Evolutionary conservation across 1,140 invertebrate genomes (phyloP), one percentile per base, ranked within the genome.

Genomic region (Seison nebaliae): DNA sequence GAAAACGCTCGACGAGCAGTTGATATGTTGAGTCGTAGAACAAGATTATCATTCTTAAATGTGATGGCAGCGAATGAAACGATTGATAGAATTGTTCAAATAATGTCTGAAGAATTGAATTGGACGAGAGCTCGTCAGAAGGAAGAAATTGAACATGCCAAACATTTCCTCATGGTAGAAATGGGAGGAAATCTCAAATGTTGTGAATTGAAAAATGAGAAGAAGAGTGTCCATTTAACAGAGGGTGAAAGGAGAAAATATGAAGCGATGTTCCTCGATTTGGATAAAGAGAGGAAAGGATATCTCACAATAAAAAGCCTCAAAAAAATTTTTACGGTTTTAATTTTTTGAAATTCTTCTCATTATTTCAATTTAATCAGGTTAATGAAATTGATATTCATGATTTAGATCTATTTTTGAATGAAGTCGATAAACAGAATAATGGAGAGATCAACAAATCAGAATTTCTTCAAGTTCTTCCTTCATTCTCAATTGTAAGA

Each of bases 1-100:
- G 88, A 98, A 60, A 96, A 96, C 55, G 91, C 88, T 6, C 75
- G 76, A 53, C 79, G 78, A 0, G 80, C 84, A 1, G 71, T 93
- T 17, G 91, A 98, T 56, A 79, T 98, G 65, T 76, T 98, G 44
- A 84, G 83, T 3, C 65, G 86, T 31, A 67, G 91, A 18, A 65
- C 91, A 14, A 67, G 91, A 31, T 63, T 98, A 18, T 75, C 86
- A 6, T 98, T 96, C 62, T 66, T 93, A 33, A 94, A 94, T 55
- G 81, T 84, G 2, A 55, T 66, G 62, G 91, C 88, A 1, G 79
- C 86, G 0, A 73, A 83, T 52, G 86, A 96, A 65, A 79, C 81
- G 7, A 60, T 96, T 21, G 83, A 83, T 0, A 67, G 59, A 22
- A 75, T 98, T 45, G 69, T 91, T 26, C 72, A 83, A 41, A 88